Evolutionary conservation across 2,113 vertebrate genomes (phyloP).

Genomic region (Tautogolabrus adspersus): DNA sequence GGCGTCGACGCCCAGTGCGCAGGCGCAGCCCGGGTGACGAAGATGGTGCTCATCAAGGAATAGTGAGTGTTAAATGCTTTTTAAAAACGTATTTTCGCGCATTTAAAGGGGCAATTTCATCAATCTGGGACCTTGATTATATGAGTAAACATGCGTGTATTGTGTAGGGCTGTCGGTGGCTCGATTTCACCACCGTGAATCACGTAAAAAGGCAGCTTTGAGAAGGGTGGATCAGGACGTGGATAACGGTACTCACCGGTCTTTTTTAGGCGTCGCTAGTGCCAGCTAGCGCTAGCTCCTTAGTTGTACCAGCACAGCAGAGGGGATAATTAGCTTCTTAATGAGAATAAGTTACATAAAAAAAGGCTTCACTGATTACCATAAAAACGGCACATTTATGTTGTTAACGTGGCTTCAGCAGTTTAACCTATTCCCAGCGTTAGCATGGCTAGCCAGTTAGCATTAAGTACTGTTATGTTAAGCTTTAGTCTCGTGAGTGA

Average conservation of each 20-base stretch:
- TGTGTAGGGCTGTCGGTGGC: neutral
- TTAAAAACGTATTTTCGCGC: constrained; percentile 44
- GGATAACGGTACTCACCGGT: constrained; percentile 76
- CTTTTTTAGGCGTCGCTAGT: constrained; percentile 74
- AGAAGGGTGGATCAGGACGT: constrained; percentile 67
- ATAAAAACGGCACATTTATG: neutral
- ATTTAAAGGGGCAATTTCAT: neutral
- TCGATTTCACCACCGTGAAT: fast-evolving
- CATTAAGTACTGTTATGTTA: constrained; percentile 48
- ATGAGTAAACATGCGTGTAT: neutral
- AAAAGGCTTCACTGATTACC: neutral
- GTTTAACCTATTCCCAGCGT: neutral
- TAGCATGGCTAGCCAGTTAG: neutral
- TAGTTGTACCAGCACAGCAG: constrained; percentile 21
- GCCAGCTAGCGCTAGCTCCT: constrained; percentile 58
- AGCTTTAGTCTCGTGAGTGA: constrained; percentile 65
- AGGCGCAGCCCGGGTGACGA: constrained; percentile 83
- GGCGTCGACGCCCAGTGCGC: constrained; percentile 72
- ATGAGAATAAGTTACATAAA: constrained; percentile 21
- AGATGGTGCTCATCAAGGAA: constrained; percentile 97
- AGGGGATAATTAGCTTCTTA: constrained; percentile 59
- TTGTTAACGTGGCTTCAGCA: neutral
- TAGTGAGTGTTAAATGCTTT: constrained; percentile 87
- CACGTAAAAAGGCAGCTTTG: constrained; percentile 31
- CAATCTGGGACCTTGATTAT: neutral